These are phyloP conservation scores for Julus scandinavius DNA, from an alignment of 2,888 invertebrate genomes.

Conservation along the genomic window DNA sequence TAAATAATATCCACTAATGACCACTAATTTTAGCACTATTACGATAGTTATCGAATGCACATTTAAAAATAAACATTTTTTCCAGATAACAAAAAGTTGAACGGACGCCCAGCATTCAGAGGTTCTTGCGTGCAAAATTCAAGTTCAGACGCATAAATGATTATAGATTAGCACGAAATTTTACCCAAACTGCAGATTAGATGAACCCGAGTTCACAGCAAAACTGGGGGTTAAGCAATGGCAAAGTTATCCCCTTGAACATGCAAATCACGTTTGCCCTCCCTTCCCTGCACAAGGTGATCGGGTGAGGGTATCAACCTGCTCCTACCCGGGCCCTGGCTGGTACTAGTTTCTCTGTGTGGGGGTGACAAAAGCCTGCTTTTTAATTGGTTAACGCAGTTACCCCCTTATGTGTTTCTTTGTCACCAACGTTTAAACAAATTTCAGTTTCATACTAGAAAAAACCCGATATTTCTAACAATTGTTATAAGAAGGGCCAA, in stretches of 20 bases:
- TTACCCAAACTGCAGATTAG: background rate
- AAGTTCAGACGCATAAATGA: background rate
- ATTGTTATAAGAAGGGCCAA: background rate
- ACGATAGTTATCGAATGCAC: background rate
- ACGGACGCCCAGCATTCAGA: background rate
- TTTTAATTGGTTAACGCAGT: background rate
- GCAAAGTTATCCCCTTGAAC: background rate
- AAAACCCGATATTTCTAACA: background rate
- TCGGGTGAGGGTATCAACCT: slow-evolving; percentile 1
- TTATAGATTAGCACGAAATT: background rate
- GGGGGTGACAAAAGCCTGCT: background rate
- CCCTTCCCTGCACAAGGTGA: background rate
- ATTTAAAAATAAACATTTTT: background rate
- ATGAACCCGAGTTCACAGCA: background rate
- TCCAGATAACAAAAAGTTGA: background rate
- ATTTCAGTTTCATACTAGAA: background rate
- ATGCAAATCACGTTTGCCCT: slow-evolving; percentile 1
- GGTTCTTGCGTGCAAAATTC: background rate
- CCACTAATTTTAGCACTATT: background rate
- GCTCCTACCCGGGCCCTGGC: background rate
- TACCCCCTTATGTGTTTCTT: background rate
- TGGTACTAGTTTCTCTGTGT: background rate
- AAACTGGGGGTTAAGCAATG: background rate
- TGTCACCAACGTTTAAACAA: background rate
- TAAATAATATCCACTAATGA: background rate